Evolutionary conservation across 2,888 invertebrate species (phyloP).

Genomic region (Tridacna crocea): DNA sequence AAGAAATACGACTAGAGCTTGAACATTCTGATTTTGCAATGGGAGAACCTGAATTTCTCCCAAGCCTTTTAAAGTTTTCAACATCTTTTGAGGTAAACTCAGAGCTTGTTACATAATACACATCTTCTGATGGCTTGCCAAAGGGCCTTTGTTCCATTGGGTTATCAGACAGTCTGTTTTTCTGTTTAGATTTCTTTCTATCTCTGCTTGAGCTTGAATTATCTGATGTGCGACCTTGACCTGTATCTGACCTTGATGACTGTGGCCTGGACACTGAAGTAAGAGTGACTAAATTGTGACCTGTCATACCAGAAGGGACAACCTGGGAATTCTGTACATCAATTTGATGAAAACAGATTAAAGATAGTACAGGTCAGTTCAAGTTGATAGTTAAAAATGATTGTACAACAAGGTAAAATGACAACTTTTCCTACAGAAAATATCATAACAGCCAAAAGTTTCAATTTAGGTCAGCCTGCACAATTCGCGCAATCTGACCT

Average conservation of each 20-base stretch:
- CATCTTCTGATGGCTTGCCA: slow-evolving; percentile 44
- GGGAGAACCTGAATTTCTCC: slow-evolving; percentile 30
- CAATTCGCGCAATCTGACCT: too few species aligned
- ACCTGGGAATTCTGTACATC: too few species aligned
- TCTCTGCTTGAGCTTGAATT: background rate
- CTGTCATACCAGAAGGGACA: too few species aligned
- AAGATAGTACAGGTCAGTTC: too few species aligned
- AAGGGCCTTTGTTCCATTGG: slow-evolving; percentile 56
- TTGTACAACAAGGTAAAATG: too few species aligned
- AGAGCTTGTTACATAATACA: slow-evolving; percentile 55
- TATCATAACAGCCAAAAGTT: too few species aligned
- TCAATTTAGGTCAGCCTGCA: too few species aligned
- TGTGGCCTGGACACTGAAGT: slow-evolving; percentile 18
- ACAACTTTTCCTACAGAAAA: too few species aligned
- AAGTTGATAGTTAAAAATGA: too few species aligned
- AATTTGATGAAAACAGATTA: too few species aligned
- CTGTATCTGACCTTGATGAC: slow-evolving; percentile 14
- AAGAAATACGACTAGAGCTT: slow-evolving; percentile 74
- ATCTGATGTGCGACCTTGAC: background rate
- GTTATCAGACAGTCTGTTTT: slow-evolving; percentile 25
- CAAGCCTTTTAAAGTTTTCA: slow-evolving; percentile 67
- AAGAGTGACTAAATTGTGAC: background rate
- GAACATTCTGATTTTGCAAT: slow-evolving; percentile 68
- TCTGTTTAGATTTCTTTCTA: slow-evolving; percentile 8
- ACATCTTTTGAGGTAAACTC: slow-evolving; percentile 72